A percentile compares a stretch with the other conserved stretches of the same genome.
Evolutionary conservation across 2,113 vertebrate genomes (phyloP).

Genomic region (Oryzias javanicus): DNA sequence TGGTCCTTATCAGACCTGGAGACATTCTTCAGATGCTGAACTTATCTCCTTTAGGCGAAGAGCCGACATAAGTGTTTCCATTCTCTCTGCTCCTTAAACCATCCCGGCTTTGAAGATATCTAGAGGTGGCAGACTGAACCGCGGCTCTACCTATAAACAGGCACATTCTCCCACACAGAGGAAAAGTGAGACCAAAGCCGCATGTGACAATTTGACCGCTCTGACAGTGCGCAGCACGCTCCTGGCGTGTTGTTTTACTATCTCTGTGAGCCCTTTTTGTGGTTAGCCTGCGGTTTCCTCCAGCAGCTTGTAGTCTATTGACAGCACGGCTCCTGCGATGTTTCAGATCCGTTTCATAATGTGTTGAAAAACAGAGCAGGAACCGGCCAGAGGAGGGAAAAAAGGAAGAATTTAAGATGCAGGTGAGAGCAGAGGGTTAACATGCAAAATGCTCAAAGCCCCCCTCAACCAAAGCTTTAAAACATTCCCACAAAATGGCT

Average conservation of each 20-base stretch:
- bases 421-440: conserved; percentile 53
- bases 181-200: conserved; percentile 28
- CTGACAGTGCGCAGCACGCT: conserved; percentile 30
- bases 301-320: conserved; percentile 32
- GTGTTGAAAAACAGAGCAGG: conserved; percentile 12
- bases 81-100: conserved; percentile 25
- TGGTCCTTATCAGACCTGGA: conserved; percentile 51
- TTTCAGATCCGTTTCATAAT: conserved; percentile 29
- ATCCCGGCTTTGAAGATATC: conserved; percentile 21
- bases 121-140: conserved; percentile 25
- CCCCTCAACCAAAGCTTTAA: conserved; percentile 39
- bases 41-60: conserved; percentile 48
- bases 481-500: conserved; percentile 69
- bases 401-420: conserved; percentile 12
- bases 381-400: not conserved
- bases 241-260: conserved; percentile 37
- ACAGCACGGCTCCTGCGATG: conserved; percentile 37
- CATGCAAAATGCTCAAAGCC: conserved; percentile 29
- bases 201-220: conserved; percentile 50
- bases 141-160: conserved; percentile 36
- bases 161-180: conserved; percentile 22
- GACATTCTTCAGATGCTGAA: conserved; percentile 49
- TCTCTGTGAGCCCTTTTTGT: conserved; percentile 42
- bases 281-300: conserved; percentile 57
- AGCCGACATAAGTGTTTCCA: conserved; percentile 43